A percentile compares a stretch with the other conserved stretches of the same genome.
These are phyloP conservation scores for Digitonthophagus gazella DNA, from an alignment of 2,888 invertebrate species.

Conservation along the genomic window DNA sequence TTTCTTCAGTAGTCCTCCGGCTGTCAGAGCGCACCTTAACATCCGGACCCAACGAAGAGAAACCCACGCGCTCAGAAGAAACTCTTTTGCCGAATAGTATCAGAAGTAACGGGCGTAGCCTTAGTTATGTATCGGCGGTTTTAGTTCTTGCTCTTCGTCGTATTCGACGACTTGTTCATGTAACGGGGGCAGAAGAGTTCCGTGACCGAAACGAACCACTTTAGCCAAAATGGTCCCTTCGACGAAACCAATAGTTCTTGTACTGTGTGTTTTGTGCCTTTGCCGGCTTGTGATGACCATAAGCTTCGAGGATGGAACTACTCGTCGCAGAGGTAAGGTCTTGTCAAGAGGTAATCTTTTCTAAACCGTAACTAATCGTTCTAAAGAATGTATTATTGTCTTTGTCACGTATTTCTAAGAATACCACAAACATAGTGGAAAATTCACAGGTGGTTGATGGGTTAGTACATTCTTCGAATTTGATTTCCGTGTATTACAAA, in stretches of 20 bases:
- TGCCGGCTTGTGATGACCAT: slow-evolving; percentile 27
- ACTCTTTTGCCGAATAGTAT: slow-evolving; percentile 6
- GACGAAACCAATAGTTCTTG: slow-evolving; percentile 27
- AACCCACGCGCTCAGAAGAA: slow-evolving; percentile 13
- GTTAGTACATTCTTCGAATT: background rate
- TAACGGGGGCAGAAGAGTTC: background rate
- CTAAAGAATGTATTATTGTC: background rate
- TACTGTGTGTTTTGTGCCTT: slow-evolving; percentile 40
- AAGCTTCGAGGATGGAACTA: slow-evolving; percentile 32
- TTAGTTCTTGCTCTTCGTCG: background rate
- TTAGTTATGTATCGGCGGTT: background rate
- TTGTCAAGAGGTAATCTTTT: background rate
- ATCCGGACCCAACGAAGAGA: slow-evolving; percentile 26
- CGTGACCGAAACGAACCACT: background rate
- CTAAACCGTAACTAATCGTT: background rate
- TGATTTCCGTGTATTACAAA: background rate
- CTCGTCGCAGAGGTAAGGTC: slow-evolving; percentile 38
- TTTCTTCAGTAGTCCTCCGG: slow-evolving; percentile 46
- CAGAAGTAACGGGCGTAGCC: background rate
- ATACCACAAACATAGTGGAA: background rate
- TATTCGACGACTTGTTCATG: background rate
- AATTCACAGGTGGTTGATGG: background rate
- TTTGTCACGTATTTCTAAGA: background rate
- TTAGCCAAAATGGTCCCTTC: slow-evolving; percentile 19
- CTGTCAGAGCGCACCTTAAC: slow-evolving; percentile 31